phyloP scores from a whole-genome alignment of 2,797 vertebrate genomes.

The Todus mexicanus region DNA sequence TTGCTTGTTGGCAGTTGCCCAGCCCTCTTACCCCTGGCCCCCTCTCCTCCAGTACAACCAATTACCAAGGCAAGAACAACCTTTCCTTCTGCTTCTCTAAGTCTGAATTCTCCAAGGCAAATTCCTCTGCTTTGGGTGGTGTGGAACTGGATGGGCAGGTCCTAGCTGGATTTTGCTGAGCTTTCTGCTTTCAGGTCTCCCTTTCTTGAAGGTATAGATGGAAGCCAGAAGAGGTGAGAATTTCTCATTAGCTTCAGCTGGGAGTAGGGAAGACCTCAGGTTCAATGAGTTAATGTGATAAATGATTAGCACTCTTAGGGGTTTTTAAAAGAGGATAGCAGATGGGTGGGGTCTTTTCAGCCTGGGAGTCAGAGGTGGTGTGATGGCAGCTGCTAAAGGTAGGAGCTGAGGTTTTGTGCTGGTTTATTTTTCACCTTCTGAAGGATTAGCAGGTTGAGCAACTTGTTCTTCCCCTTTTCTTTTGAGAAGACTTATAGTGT shows the following conservation, averaged over 20 bases:
- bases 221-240: background rate
- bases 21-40: background rate
- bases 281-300: background rate
- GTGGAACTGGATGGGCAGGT: constrained; percentile 9
- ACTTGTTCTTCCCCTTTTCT: background rate
- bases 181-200: background rate
- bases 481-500: background rate
- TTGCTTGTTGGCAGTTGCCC: background rate
- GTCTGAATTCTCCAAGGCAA: background rate
- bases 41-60: background rate
- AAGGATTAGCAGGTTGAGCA: background rate
- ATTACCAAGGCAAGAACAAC: background rate
- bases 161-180: constrained; percentile 13
- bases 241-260: background rate
- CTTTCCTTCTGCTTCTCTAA: background rate
- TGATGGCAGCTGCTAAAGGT: background rate
- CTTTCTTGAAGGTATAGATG: background rate
- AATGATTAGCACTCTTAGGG: background rate
- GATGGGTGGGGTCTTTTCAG: background rate
- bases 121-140: background rate
- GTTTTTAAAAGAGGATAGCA: background rate
- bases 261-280: background rate
- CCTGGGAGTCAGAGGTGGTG: background rate
- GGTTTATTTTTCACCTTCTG: accelerated
- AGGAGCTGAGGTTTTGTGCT: background rate